These are phyloP conservation scores for Sebastes nivosus DNA, from an alignment of 2,797 vertebrate genomes.

Conservation along the genomic window DNA sequence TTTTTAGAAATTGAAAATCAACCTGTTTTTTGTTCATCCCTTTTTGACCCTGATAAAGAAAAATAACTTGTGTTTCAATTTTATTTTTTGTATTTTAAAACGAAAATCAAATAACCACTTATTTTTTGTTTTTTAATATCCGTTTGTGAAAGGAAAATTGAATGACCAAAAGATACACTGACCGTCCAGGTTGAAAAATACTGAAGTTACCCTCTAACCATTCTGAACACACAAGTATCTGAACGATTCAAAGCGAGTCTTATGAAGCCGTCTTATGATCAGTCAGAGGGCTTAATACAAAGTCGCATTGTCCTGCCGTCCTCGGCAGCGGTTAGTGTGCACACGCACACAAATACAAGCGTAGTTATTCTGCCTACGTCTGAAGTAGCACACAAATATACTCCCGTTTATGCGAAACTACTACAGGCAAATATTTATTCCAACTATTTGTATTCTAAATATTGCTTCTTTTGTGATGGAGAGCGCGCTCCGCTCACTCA, in stretches of 20 bases:
- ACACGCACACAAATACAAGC: background rate
- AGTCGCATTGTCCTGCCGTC: constrained; percentile 37
- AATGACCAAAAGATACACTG: too few species aligned
- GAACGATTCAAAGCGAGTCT: background rate
- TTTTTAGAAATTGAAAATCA: too few species aligned
- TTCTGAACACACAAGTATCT: background rate
- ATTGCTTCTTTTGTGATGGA: background rate
- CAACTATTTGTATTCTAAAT: accelerated
- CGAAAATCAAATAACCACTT: too few species aligned
- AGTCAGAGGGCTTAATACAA: constrained; percentile 33
- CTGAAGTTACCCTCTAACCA: background rate
- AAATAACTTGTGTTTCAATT: too few species aligned
- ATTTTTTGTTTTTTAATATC: too few species aligned
- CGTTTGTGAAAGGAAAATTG: too few species aligned
- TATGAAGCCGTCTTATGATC: constrained; percentile 55
- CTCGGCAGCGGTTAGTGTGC: background rate
- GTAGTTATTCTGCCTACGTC: background rate
- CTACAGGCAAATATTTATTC: background rate
- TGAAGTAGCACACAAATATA: background rate
- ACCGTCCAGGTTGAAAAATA: background rate
- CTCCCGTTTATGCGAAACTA: constrained; percentile 1
- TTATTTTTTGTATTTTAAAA: too few species aligned
- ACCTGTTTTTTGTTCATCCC: too few species aligned
- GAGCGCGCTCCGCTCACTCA: background rate
- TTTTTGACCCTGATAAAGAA: too few species aligned